Conservation (phyloP, 2,113 vertebrate genomes). For the Gnathonemus longibarbis region DNA sequence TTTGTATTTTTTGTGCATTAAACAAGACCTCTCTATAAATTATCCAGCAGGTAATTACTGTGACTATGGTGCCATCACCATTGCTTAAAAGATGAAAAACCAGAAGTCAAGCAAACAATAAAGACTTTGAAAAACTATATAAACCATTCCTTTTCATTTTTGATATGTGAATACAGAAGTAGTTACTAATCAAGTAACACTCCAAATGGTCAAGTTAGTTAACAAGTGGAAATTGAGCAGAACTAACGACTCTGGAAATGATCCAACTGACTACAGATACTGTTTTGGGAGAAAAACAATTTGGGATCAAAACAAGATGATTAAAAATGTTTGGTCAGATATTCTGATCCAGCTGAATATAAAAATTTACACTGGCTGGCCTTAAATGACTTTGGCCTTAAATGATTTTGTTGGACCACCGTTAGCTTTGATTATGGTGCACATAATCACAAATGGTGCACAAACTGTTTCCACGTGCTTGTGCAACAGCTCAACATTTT, state of each 20-base stretch:
- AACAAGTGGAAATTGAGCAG: neutral
- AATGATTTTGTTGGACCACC: neutral
- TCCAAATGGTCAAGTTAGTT: neutral
- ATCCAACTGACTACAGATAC: neutral
- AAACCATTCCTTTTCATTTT: neutral
- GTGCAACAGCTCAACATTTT: neutral
- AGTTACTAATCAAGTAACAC: neutral
- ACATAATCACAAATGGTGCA: neutral
- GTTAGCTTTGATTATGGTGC: no score
- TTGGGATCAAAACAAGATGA: neutral
- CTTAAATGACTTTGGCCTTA: no score
- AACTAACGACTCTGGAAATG: neutral
- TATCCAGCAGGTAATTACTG: neutral
- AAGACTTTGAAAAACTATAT: neutral
- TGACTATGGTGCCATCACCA: neutral
- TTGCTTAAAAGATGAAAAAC: neutral
- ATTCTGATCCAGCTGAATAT: neutral
- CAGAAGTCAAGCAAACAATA: neutral
- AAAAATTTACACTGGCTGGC: neutral
- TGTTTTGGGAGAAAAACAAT: neutral
- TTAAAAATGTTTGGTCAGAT: neutral
- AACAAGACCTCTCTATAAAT: neutral
- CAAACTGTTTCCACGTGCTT: neutral
- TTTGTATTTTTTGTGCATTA: neutral
- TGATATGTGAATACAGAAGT: neutral